These are phyloP conservation scores for Glaucopsyche alexis DNA, from an alignment of 2,888 invertebrate genomes.

Conservation along the genomic window DNA sequence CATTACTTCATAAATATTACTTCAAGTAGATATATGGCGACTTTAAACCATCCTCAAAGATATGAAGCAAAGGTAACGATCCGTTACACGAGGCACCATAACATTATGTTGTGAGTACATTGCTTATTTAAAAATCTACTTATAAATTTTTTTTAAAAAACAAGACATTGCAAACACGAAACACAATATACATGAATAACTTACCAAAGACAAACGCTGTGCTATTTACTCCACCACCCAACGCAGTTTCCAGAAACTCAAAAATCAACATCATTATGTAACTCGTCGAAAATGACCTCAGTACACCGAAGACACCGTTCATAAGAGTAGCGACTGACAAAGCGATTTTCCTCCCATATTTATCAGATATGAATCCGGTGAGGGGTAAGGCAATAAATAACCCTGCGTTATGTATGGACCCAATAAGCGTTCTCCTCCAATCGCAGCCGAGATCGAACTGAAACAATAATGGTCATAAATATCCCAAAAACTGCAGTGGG, in stretches of 20 bases:
- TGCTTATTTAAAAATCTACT: not conserved
- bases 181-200: constrained; percentile 31
- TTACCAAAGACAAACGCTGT: constrained; percentile 81
- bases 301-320: constrained; percentile 60
- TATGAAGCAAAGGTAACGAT: not conserved
- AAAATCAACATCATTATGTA: constrained; percentile 63
- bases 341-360: constrained; percentile 79
- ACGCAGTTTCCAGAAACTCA: constrained; percentile 64
- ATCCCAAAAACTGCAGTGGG: constrained; percentile 2
- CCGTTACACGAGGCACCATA: not conserved
- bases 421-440: constrained; percentile 83
- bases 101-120: not conserved
- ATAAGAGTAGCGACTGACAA: constrained; percentile 64
- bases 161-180: not conserved
- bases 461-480: constrained; percentile 41
- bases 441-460: constrained; percentile 79
- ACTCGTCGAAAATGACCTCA: constrained; percentile 65
- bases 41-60: not conserved
- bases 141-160: not conserved
- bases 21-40: not conserved
- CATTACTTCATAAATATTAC: not conserved
- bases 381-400: constrained; percentile 82
- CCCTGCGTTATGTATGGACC: constrained; percentile 83
- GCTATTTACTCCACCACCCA: constrained; percentile 64
- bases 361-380: constrained; percentile 82